A percentile compares a stretch with the other conserved stretches of the same genome.
phyloP scores from a whole-genome alignment of 2,888 invertebrate genomes.

The Caprella mutica region DNA sequence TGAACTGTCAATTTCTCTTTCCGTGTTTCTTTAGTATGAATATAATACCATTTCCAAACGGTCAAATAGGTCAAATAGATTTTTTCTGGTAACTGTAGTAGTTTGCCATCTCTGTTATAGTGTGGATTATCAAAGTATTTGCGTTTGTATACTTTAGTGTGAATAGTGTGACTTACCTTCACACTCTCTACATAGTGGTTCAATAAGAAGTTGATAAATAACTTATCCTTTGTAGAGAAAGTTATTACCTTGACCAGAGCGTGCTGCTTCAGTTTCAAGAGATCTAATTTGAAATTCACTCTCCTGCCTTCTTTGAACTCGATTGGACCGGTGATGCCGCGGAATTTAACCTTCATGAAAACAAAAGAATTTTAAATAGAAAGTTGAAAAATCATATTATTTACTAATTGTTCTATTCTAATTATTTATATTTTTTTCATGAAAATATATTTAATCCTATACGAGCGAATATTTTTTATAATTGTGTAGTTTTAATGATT shows the following conservation, averaged over 20 bases:
- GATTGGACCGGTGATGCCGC: constrained; percentile 66
- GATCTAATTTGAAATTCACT: constrained; percentile 70
- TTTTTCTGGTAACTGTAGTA: neutral
- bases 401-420: neutral
- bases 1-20: too few relatives aligned
- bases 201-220: too few relatives aligned
- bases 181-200: too few relatives aligned
- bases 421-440: neutral
- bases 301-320: constrained; percentile 74
- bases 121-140: neutral
- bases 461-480: neutral
- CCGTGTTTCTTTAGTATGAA: too few relatives aligned
- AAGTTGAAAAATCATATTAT: neutral
- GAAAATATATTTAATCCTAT: neutral
- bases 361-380: neutral
- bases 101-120: neutral
- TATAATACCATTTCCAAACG: too few relatives aligned
- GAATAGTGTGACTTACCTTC: too few relatives aligned
- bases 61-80: neutral
- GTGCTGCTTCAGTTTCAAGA: constrained; percentile 67
- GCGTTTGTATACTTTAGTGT: neutral
- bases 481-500: neutral
- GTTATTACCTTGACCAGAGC: constrained; percentile 56
- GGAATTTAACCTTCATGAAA: constrained; percentile 45
- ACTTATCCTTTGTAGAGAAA: too few relatives aligned